phyloP scores from a whole-genome alignment of 2,113 vertebrate genomes.

The Onychorhynchus coronatus region DNA sequence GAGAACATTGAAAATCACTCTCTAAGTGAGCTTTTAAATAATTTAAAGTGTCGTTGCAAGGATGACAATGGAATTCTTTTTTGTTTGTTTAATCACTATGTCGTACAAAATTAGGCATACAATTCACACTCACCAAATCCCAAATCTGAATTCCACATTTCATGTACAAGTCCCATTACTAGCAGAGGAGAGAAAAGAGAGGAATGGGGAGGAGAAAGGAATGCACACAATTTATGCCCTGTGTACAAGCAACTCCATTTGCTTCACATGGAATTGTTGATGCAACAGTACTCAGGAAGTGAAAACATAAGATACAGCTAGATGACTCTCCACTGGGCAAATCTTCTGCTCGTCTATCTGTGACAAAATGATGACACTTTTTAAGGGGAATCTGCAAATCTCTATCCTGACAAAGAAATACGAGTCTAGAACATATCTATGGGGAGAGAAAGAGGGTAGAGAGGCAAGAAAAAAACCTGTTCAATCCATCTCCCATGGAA shows the following conservation, averaged over 20 bases:
- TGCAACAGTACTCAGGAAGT: not conserved
- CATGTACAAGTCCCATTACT: not conserved
- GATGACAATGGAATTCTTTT: not conserved
- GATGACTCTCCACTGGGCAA: not conserved
- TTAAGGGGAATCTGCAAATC: not conserved
- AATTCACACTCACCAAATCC: not conserved
- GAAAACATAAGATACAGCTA: not conserved
- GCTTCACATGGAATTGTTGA: not conserved
- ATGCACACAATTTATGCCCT: not conserved
- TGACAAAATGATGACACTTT: not conserved
- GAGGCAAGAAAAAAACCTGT: not conserved
- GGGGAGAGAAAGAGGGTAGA: not conserved
- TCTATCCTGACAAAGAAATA: not conserved
- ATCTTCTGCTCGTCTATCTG: not conserved
- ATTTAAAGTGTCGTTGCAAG: not conserved
- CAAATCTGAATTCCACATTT: not conserved
- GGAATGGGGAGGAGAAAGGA: not conserved
- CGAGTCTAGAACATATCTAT: not conserved
- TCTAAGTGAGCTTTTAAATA: not conserved
- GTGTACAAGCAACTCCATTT: not conserved
- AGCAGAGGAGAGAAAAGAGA: not conserved
- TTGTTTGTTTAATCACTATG: not conserved
- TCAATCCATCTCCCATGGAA: not conserved
- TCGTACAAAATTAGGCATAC: not conserved
- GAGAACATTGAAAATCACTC: not conserved